Base-by-base conservation (phyloP, 2,888 invertebrate species). In the Aphodius granarius region DNA sequence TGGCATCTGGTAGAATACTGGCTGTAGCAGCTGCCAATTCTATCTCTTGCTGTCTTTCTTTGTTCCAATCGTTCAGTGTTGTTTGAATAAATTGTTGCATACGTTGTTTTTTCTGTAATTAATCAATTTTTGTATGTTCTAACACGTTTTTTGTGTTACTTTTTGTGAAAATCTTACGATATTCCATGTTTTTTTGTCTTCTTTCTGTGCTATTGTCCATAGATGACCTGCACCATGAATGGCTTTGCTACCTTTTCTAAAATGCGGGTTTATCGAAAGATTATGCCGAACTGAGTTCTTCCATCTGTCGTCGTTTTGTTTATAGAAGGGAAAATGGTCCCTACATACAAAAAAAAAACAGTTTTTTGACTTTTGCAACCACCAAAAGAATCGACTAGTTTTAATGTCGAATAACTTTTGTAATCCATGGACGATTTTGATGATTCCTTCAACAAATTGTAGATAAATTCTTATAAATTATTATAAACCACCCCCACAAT, bases 271-370 rank as follows among this genome's bases (percentile, higher is more conserved):
- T 84, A 97, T 97, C 62, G 96, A 96, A 16, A 97, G 88, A 86
- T 97, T 97, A 87, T 96, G 96, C 79, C 96, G 89, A 0, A 97
- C 96, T 0, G 96, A 96, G 85, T 97, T 97, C 88, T 97, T 97
- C 96, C 96, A 96, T 82, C 96, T 92, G 85, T 96, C 96, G 82
- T 97, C 96, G 83, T 95, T 94, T 64, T 94, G 94, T 85, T 95
- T 95, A 89, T 95, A 97, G 86, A 92, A 96, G 0, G 96, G 95
- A 87, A 95, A 96, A 77, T 94, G 94, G 83, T 95, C 95, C 3
- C 96, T 96, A 88, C 21, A 68, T 62, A 13, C 13, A 13, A 62
- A 13, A 13, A 6, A 62, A 62, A 13, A 62, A 62, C n/a, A n/a
- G n/a, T n/a, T n/a, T n/a, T n/a, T 2, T 9, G 43, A 43, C 13